Evolutionary conservation across 2,113 vertebrate species (phyloP).

Genomic region (Procavia capensis): DNA sequence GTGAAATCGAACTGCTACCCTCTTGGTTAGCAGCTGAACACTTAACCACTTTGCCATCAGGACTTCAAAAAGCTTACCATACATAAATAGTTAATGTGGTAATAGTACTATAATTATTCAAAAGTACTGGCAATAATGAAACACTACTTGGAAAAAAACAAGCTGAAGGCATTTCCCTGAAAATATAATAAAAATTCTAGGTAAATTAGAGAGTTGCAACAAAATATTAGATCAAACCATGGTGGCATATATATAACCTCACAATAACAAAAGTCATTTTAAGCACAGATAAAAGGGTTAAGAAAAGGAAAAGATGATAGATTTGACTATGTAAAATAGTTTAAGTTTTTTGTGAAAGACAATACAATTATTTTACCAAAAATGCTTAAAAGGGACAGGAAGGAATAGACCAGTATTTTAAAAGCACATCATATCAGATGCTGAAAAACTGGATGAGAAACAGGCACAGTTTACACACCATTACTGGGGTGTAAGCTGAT

Average conservation of each 20-base stretch:
- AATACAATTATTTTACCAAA: neutral
- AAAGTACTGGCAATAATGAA: neutral
- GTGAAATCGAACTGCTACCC: too few species aligned
- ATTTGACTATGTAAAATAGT: neutral
- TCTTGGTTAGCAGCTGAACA: too few species aligned
- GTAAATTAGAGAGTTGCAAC: neutral
- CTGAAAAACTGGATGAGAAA: neutral
- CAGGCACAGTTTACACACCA: neutral
- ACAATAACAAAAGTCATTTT: conserved; percentile 10
- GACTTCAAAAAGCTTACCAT: neutral
- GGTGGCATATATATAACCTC: neutral
- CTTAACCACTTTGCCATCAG: too few species aligned
- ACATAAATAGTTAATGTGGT: neutral
- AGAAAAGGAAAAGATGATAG: neutral
- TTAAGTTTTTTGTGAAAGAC: neutral
- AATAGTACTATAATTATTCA: neutral
- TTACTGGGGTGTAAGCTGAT: neutral
- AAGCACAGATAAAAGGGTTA: neutral
- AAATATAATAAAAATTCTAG: conserved; percentile 43
- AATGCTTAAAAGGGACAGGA: neutral
- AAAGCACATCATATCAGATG: neutral
- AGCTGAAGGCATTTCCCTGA: neutral
- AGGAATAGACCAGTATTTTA: neutral
- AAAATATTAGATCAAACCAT: neutral
- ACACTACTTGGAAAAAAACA: neutral